Percentiles rank a stretch among this genome's conserved stretches.
phyloP scores from a whole-genome alignment of 2,113 vertebrate species.

The Gopherus evgoodei region DNA sequence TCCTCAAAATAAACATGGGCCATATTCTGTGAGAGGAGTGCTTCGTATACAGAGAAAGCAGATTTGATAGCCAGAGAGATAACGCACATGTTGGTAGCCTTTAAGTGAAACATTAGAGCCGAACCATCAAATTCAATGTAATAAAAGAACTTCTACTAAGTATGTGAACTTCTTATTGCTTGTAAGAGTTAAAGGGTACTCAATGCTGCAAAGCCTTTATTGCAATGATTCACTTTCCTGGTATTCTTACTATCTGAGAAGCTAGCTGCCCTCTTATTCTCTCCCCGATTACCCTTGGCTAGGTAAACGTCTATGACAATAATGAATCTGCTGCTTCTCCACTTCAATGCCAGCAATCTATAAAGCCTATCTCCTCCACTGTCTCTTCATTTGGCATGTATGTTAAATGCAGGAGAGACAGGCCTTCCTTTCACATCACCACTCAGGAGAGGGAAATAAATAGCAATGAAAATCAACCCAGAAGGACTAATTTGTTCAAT shows the following conservation, averaged over 20 bases:
- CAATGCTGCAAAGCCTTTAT: not conserved
- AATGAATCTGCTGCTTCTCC: fast-evolving
- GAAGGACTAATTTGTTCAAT: not conserved
- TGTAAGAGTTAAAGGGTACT: not conserved
- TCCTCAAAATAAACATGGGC: not conserved
- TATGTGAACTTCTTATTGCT: not conserved
- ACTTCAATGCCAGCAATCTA: fast-evolving
- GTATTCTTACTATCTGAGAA: fast-evolving
- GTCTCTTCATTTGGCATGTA: fast-evolving
- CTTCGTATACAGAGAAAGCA: not conserved
- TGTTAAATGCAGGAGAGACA: not conserved
- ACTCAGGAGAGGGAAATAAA: not conserved
- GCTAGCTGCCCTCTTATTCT: not conserved
- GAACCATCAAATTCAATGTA: fast-evolving
- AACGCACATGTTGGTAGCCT: fast-evolving
- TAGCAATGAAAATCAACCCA: not conserved
- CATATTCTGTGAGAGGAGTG: fast-evolving
- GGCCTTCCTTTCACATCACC: fast-evolving
- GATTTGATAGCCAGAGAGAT: not conserved
- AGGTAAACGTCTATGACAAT: not conserved
- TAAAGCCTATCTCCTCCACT: not conserved
- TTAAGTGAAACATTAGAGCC: not conserved
- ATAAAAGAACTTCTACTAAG: not conserved
- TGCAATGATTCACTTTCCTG: fast-evolving
- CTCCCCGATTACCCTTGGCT: fast-evolving